Evolutionary conservation across 2,888 invertebrate species (phyloP).

Genomic region (Pandemis cinnamomeana): DNA sequence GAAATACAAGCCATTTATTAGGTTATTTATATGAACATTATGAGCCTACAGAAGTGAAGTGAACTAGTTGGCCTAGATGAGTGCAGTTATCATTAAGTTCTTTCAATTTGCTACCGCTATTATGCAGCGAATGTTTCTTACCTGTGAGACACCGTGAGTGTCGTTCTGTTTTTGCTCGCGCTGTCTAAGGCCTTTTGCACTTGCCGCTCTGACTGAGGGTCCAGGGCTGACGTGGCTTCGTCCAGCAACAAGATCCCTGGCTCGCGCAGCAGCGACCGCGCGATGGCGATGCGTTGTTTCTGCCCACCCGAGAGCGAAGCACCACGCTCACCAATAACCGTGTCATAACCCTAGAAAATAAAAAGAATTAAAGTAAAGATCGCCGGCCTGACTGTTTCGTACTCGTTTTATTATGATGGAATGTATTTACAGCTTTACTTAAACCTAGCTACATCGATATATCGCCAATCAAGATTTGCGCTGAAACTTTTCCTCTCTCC

Average conservation of each 20-base stretch:
- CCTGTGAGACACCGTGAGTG: slow-evolving; percentile 89
- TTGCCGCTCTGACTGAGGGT: slow-evolving; percentile 90
- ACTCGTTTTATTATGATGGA: background rate
- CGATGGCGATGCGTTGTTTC: slow-evolving; percentile 93
- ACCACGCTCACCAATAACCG: slow-evolving; percentile 91
- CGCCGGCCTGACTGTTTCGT: background rate
- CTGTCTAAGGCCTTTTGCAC: slow-evolving; percentile 92
- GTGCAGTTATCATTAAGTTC: too few relatives aligned
- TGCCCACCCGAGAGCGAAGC: slow-evolving; percentile 93
- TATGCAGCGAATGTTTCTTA: slow-evolving; percentile 40
- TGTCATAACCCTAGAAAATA: slow-evolving; percentile 87
- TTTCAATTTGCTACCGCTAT: too few relatives aligned
- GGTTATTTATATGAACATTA: background rate
- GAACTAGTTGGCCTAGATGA: too few relatives aligned
- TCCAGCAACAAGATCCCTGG: slow-evolving; percentile 90
- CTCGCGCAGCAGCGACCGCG: slow-evolving; percentile 90
- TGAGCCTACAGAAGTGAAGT: too few relatives aligned
- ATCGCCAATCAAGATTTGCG: too few relatives aligned
- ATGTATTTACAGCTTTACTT: too few relatives aligned
- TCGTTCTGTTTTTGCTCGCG: slow-evolving; percentile 89
- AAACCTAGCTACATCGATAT: too few relatives aligned
- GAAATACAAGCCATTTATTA: background rate
- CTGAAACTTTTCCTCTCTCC: too few relatives aligned
- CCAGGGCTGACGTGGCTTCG: slow-evolving; percentile 94
- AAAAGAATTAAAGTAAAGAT: background rate